Base-by-base conservation (phyloP, 1,140 invertebrate genomes). In the Calliphora vicina region DNA sequence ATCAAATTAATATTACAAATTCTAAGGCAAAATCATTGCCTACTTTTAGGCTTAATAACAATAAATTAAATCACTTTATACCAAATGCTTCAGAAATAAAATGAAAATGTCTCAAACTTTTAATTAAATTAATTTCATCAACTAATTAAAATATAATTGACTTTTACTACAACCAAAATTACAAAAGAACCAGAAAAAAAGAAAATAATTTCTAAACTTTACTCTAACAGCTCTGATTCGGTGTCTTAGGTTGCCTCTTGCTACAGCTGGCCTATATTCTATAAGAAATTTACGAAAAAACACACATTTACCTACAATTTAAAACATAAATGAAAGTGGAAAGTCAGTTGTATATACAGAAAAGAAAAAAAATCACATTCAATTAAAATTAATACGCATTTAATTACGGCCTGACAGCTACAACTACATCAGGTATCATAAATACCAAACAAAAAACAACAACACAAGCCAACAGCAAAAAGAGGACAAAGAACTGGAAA, bases 331-430 rank as follows among this genome's bases (percentile, higher is more conserved):
- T 50, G 35, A 35, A 50, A 12, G 12, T 78, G 23, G n/a, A 43
- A 20, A 35, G 35, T 43, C 10, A 78, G 42, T 35, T 35, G 35
- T 2, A 35, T 35, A 29, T 29, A 29, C 35, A 35, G 10, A 35
- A 35, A 35, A 35, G 0, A 35, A 45, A 78, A 78, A 43, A 78
- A 78, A 78, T 78, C 35, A 43, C 74, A 45, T 78, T 78, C 74
- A 78, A 78, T 78, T 78, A 78, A 78, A 78, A 43, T 78, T 42
- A 78, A 78, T 78, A 78, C n/a, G 27, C 42, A 78, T 78, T 78
- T 78, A 78, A 78, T 78, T 78, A 78, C 35, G 42, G n/a, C 20
- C n/a, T 78, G 74, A 43, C 74, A 78, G 74, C 35, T 45, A 78
- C 35, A 78, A 45, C 74, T 35, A 42, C 74, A 45, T 25, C 72